Evolutionary conservation across 23 tunicate genomes (phyloP).

Genomic region (Phallusia fumigata): DNA sequence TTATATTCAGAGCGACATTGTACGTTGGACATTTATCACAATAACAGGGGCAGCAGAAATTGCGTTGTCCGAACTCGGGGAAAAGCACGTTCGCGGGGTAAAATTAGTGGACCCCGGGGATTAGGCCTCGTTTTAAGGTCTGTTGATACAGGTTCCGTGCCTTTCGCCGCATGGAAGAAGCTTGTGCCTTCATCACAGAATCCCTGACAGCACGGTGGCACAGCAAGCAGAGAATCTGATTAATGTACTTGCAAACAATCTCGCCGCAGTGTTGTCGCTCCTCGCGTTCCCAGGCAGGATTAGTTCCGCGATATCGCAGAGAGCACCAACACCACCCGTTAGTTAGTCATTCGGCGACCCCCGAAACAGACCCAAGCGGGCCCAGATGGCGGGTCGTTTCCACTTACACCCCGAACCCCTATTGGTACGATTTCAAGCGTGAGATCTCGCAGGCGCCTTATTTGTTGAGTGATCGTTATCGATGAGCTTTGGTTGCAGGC

Average conservation of each 20-base stretch:
- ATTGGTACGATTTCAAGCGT: neutral
- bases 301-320: neutral
- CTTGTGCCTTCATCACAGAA: too few species aligned
- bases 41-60: too few species aligned
- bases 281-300: slow-evolving; percentile 4
- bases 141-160: too few species aligned
- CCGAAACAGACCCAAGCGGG: too few species aligned
- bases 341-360: neutral
- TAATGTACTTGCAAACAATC: slow-evolving; percentile 2
- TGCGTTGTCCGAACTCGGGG: too few species aligned
- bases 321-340: neutral
- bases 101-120: too few species aligned
- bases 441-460: neutral
- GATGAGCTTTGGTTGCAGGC: neutral
- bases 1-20: too few species aligned
- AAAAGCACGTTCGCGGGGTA: too few species aligned
- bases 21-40: too few species aligned
- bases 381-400: neutral
- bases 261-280: neutral
- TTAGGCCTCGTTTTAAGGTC: too few species aligned
- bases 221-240: neutral
- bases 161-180: too few species aligned
- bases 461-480: neutral
- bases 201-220: too few species aligned
- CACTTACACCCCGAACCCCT: neutral